Percentiles rank a stretch among this genome's conserved stretches.
Evolutionary conservation across 2,113 vertebrate genomes (phyloP).

Genomic region (Pomatorhinus ruficollis): DNA sequence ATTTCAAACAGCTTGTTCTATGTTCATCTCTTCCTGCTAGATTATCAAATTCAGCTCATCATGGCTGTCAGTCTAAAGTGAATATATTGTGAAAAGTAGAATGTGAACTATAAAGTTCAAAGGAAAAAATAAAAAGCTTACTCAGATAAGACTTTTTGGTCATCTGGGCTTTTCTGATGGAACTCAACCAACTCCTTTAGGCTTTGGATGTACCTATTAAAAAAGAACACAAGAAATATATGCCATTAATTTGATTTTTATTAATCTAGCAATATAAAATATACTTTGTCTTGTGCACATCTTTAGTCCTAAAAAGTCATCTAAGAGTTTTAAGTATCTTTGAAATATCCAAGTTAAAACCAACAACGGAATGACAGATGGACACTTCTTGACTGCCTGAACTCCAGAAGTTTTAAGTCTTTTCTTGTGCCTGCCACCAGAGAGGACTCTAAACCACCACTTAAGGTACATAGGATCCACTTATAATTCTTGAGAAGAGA

Average conservation of each 20-base stretch:
- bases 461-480: fast-evolving
- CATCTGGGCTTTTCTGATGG: constrained; percentile 85
- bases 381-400: neutral
- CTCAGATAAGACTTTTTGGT: constrained; percentile 86
- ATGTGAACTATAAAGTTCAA: constrained; percentile 60
- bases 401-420: neutral
- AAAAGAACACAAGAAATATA: neutral
- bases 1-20: neutral
- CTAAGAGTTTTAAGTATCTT: neutral
- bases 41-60: neutral
- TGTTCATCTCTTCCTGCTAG: neutral
- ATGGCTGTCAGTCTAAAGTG: neutral
- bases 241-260: neutral
- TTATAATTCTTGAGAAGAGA: neutral
- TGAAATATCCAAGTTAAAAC: neutral
- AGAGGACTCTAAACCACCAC: neutral
- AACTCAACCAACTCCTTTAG: constrained; percentile 92
- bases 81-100: neutral
- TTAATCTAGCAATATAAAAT: neutral
- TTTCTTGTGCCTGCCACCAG: neutral
- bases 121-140: constrained; percentile 72
- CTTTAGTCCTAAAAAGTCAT: neutral
- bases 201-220: constrained; percentile 84
- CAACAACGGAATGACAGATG: neutral
- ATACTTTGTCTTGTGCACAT: neutral